Base-by-base conservation (phyloP, 2,888 invertebrate species). In the Trachelus troglodyta region DNA sequence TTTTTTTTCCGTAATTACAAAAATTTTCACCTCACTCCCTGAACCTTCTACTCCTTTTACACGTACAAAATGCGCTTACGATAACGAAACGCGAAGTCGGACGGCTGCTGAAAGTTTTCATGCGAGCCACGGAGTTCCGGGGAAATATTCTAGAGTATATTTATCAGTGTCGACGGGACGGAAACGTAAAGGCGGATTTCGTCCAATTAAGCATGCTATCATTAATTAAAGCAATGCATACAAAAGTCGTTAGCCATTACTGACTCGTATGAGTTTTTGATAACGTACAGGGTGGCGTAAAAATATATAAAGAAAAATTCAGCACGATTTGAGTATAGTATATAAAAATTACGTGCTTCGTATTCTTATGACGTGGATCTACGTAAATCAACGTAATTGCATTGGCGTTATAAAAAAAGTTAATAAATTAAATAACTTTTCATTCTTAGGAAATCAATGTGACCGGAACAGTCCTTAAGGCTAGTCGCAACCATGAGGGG, bases 401-500 rank as follows among this genome's bases (percentile, higher is more conserved):
- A 37, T 37, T 37, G 4, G 4, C 4, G 4, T 12, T 37, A 37
- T 37, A 0, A 37, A 37, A 37, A 37, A 37, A 15, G 1, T 1
- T 4, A 4, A 4, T 15, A 35, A 3, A 37, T 15, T 1, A 37
- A 4, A 37, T 23, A 56, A 23, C 23, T 31, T 31, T 30, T 31
- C 0, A 34, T 71, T 31, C 31, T 12, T 12, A 71, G 71, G 31
- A 34, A 34, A 34, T 34, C 71, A 71, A 71, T 71, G 71, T 71
- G 23, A 71, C 71, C 31, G 71, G 71, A 34, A 33, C 12, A 31
- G 3, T 33, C 33, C 6, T 11, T 23, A 23, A 71, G 31, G 9
- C 71, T 23, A 31, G 12, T 15, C 33, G 31, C 76, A 79, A 83
- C 76, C 77, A 88, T 88, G 88, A 88, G 86, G 86, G 89, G 87